phyloP scores from a whole-genome alignment of 2,797 vertebrate genomes.

The Ctenochaetus hawaiiensis region DNA sequence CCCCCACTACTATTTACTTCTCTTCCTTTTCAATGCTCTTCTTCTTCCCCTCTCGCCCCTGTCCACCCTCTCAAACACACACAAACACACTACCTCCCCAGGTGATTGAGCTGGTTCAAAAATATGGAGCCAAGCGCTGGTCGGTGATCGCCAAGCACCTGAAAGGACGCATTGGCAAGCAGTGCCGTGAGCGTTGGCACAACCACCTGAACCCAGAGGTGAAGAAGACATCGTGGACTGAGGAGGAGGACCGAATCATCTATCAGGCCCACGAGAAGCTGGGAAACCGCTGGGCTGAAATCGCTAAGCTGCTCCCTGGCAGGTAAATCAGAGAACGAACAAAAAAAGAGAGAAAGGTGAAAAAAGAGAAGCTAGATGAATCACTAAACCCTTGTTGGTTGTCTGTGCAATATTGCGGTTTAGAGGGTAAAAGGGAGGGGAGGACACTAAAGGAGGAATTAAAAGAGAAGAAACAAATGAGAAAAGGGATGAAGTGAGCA shows the following conservation, averaged over 20 bases:
- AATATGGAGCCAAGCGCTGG: conserved; percentile 99
- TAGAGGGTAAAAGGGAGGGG: conserved; percentile 36
- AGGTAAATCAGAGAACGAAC: conserved; percentile 83
- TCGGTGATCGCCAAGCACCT: conserved; percentile 99
- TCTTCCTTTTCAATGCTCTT: conserved; percentile 55
- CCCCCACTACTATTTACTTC: conserved; percentile 53
- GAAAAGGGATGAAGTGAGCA: conserved; percentile 7
- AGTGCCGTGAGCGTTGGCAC: conserved; percentile 99
- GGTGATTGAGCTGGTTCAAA: conserved; percentile 99
- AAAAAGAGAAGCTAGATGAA: conserved; percentile 58
- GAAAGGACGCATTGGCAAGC: conserved; percentile 98
- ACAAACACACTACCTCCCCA: conserved; percentile 72
- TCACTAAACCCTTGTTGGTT: conserved; percentile 59
- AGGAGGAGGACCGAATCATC: conserved; percentile 99
- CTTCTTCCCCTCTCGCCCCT: conserved; percentile 29
- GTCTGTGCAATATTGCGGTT: conserved; percentile 56
- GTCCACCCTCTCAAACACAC: neutral
- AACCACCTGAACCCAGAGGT: conserved; percentile 99
- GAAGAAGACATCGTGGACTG: conserved; percentile 99
- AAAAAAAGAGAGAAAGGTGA: conserved; percentile 10
- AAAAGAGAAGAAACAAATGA: conserved; percentile 23
- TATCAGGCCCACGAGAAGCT: conserved; percentile 99
- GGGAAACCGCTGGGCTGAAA: conserved; percentile 99
- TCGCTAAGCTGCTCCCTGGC: conserved; percentile 98
- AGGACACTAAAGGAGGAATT: conserved; percentile 1